Conservation (phyloP, 2,113 vertebrate genomes). For the Dolichotis patagonum region DNA sequence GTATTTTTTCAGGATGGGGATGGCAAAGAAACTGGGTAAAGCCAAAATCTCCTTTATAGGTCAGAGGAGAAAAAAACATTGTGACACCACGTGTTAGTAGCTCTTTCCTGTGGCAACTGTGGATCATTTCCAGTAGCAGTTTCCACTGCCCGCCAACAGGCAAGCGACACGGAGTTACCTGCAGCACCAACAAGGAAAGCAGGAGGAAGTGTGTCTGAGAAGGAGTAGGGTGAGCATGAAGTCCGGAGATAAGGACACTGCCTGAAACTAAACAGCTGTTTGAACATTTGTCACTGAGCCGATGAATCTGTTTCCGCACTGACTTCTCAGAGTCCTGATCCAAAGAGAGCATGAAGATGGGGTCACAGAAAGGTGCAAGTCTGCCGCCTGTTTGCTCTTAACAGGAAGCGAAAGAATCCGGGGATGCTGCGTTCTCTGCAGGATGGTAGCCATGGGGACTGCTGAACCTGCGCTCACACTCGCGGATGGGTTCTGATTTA, state of each 20-base stretch:
- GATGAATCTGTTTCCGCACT: not conserved
- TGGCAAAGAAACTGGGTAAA: not conserved
- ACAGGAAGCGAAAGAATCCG: not conserved
- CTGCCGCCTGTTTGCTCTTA: not conserved
- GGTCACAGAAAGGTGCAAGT: not conserved
- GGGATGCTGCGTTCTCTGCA: not conserved
- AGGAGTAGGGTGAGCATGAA: not conserved
- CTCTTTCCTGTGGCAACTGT: not conserved
- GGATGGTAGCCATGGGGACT: not conserved
- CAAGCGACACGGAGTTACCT: not conserved
- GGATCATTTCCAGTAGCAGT: not conserved
- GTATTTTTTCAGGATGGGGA: not conserved
- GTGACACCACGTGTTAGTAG: not conserved
- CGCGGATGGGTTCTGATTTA: not conserved
- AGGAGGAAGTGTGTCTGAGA: not conserved
- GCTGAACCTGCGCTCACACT: not conserved
- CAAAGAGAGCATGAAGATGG: not conserved
- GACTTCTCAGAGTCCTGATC: not conserved
- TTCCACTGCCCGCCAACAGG: not conserved
- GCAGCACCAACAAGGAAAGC: not conserved
- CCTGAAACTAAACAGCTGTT: not conserved
- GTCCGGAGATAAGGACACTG: not conserved
- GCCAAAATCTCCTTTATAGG: not conserved
- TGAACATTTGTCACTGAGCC: not conserved
- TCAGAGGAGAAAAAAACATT: not conserved